Evolutionary conservation across 2,113 vertebrate genomes (phyloP).

Genomic region (Ivindomyrus marchei): DNA sequence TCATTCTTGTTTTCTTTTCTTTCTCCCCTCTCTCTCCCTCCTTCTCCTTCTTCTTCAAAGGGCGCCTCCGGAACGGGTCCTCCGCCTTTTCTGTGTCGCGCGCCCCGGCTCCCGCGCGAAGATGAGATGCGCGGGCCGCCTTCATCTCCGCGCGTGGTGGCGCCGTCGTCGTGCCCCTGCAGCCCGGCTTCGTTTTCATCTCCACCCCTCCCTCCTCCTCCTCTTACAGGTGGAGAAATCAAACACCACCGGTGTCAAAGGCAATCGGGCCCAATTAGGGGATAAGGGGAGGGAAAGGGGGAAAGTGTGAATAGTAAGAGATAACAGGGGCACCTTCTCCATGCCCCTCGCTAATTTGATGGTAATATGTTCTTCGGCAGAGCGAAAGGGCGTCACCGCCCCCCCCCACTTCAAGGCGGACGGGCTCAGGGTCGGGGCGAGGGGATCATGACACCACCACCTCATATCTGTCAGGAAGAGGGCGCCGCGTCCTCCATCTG

Average conservation of each 20-base stretch:
- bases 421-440: neutral
- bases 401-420: neutral
- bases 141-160: constrained; percentile 33
- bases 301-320: neutral
- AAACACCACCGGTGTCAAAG: constrained; percentile 23
- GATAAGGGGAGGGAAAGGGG: neutral
- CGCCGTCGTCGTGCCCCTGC: neutral
- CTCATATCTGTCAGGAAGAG: neutral
- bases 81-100: constrained; percentile 16
- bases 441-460: neutral
- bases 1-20: constrained; percentile 18
- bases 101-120: constrained; percentile 20
- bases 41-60: constrained; percentile 8
- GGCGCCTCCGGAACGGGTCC: neutral
- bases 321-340: neutral
- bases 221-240: constrained; percentile 34
- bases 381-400: neutral
- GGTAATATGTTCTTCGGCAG: neutral
- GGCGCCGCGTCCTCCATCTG: neutral
- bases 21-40: neutral
- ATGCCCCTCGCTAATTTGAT: neutral
- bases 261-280: constrained; percentile 14
- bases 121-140: constrained; percentile 36
- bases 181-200: constrained; percentile 33
- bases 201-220: constrained; percentile 23